Percentiles rank a stretch among this genome's conserved stretches.
Evolutionary conservation across 2,797 vertebrate genomes (phyloP).

Genomic region (Peromyscus nudipes): DNA sequence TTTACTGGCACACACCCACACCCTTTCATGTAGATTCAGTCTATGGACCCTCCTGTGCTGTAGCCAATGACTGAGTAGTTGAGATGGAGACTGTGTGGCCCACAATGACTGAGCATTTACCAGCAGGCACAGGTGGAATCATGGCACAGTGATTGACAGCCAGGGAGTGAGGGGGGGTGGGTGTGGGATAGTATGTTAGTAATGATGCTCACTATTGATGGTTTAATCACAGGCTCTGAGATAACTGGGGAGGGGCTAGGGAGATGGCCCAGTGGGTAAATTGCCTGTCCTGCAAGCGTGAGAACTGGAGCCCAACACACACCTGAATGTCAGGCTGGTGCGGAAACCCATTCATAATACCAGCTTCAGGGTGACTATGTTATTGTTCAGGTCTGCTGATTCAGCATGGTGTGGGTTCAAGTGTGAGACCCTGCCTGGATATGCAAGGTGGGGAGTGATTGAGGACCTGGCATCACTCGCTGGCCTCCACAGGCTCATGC

Average conservation of each 20-base stretch:
- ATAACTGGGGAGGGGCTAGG: background rate
- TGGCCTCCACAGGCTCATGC: too few species aligned
- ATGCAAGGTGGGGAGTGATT: background rate
- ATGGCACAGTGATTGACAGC: background rate
- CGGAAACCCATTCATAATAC: accelerated
- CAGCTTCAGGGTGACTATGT: background rate
- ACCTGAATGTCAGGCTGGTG: background rate
- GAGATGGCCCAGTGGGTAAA: background rate
- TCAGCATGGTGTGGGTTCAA: background rate
- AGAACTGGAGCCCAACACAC: background rate
- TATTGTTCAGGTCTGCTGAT: background rate
- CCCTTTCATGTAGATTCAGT: background rate
- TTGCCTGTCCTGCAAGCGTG: background rate
- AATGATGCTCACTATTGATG: background rate
- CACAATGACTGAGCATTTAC: background rate
- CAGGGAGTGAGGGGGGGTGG: background rate
- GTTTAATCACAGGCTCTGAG: background rate
- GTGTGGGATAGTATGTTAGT: background rate
- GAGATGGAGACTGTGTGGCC: background rate
- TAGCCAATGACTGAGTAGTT: background rate
- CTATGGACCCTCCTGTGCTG: background rate
- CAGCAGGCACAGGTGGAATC: background rate
- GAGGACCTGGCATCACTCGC: background rate
- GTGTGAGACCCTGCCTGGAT: background rate
- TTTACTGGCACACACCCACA: background rate